Evolutionary conservation across 2,888 invertebrate species (phyloP).

Genomic region (Pterostichus niger): DNA sequence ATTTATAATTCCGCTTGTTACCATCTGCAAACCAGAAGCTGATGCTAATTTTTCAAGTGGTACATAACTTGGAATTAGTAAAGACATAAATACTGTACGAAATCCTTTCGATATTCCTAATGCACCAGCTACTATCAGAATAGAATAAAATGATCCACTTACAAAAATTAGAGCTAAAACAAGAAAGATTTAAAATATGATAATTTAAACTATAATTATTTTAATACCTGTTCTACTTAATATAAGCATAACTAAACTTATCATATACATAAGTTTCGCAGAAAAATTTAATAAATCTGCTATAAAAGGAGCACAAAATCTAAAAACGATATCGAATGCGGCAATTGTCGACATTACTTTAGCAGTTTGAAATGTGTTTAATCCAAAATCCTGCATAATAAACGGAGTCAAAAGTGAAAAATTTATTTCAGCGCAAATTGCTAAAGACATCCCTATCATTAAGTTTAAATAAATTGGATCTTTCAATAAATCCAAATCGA

Average conservation of each 20-base stretch:
- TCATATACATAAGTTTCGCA: conserved; percentile 83
- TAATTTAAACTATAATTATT: no score
- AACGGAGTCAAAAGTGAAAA: conserved; percentile 84
- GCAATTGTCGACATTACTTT: conserved; percentile 82
- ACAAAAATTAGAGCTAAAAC: conserved; percentile 75
- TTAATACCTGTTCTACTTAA: conserved; percentile 82
- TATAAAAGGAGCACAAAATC: conserved; percentile 83
- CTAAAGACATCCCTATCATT: conserved; percentile 83
- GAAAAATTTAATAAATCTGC: conserved; percentile 82
- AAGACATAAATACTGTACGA: conserved; percentile 84
- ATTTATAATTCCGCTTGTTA: conserved; percentile 83
- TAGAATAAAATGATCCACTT: conserved; percentile 72
- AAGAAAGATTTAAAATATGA: background rate
- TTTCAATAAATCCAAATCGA: conserved; percentile 83
- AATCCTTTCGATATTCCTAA: conserved; percentile 85
- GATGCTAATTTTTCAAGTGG: conserved; percentile 83
- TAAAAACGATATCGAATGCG: conserved; percentile 79
- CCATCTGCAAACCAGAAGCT: conserved; percentile 86
- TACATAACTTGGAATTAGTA: conserved; percentile 85
- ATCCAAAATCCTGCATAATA: conserved; percentile 82
- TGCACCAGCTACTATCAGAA: conserved; percentile 79
- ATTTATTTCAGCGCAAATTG: conserved; percentile 85
- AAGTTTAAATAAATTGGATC: conserved; percentile 85
- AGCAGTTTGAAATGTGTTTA: conserved; percentile 81
- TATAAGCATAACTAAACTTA: conserved; percentile 81